Evolutionary conservation across 1,140 invertebrate genomes (phyloP).

Genomic region (roundworm (Caenorhabditis elegans)): DNA sequence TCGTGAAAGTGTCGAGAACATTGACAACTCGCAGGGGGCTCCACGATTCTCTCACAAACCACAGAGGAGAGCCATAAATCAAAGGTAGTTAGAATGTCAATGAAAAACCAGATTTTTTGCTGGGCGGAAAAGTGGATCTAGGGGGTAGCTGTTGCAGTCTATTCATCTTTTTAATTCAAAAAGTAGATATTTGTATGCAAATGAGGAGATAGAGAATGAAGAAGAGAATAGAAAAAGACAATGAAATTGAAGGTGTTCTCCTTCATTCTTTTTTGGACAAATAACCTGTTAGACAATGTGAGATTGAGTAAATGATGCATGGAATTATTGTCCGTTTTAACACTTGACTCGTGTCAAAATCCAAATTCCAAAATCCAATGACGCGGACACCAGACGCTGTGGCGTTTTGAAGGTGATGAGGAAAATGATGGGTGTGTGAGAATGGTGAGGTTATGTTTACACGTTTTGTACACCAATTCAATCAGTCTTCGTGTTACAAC

Average conservation of each 20-base stretch:
- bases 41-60: not conserved
- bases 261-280: not conserved
- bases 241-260: conserved; percentile 2
- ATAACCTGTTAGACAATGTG: conserved; percentile 30
- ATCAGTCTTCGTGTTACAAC: not conserved
- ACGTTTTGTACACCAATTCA: not conserved
- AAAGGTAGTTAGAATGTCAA: conserved; percentile 25
- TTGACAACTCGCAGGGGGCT: not conserved
- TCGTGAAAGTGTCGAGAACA: conserved; percentile 11
- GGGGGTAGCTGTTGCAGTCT: not conserved
- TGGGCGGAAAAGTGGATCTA: not conserved
- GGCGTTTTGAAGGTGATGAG: conserved; percentile 14
- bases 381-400: not conserved
- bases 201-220: not conserved
- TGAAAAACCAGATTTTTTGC: conserved; percentile 6
- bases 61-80: conserved; percentile 6
- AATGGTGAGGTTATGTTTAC: not conserved
- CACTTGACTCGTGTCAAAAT: conserved; percentile 19
- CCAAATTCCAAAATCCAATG: not conserved
- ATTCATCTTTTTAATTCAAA: not conserved
- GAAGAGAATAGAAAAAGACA: not conserved
- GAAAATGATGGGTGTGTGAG: not conserved
- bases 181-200: conserved; percentile 14
- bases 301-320: conserved; percentile 26
- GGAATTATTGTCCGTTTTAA: conserved; percentile 8